These are phyloP conservation scores for Melanotaenia maccullochi DNA, from an alignment of 2,797 vertebrate genomes.

Conservation along the genomic window DNA sequence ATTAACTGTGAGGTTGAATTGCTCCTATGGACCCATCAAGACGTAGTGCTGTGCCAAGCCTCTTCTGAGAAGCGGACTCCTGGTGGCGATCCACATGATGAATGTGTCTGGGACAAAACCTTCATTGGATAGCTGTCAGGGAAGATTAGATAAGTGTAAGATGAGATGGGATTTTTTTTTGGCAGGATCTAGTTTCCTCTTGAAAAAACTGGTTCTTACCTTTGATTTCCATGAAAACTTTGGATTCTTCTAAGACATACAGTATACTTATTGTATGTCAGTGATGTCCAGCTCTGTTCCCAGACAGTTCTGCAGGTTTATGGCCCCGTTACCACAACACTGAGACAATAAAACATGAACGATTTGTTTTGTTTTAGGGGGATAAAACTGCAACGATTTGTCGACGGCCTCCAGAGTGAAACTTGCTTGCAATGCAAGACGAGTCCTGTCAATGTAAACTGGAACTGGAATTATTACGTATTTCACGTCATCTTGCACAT, in stretches of 20 bases:
- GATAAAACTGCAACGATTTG: no score
- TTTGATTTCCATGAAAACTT: not conserved
- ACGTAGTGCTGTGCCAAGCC: slow-evolving; percentile 41
- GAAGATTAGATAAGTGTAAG: slow-evolving; percentile 38
- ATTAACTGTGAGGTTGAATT: slow-evolving; percentile 62
- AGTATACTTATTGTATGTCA: no score
- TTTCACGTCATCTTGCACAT: no score
- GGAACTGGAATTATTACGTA: no score
- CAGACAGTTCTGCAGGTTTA: no score
- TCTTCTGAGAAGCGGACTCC: slow-evolving; percentile 46
- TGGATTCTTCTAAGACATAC: not conserved
- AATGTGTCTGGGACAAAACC: slow-evolving; percentile 47
- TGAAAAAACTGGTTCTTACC: slow-evolving; percentile 1
- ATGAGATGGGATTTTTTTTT: slow-evolving; percentile 53
- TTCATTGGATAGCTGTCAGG: slow-evolving; percentile 24
- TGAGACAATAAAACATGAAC: no score
- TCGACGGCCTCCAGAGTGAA: no score
- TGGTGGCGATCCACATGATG: slow-evolving; percentile 45
- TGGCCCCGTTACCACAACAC: no score
- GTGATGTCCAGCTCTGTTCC: no score
- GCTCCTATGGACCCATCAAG: slow-evolving; percentile 18
- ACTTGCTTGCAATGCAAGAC: no score
- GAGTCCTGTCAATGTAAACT: no score
- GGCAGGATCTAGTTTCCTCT: slow-evolving; percentile 19
- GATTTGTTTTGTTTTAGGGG: no score